Conservation (phyloP, 2,113 vertebrate species). For the Chitala chitala region DNA sequence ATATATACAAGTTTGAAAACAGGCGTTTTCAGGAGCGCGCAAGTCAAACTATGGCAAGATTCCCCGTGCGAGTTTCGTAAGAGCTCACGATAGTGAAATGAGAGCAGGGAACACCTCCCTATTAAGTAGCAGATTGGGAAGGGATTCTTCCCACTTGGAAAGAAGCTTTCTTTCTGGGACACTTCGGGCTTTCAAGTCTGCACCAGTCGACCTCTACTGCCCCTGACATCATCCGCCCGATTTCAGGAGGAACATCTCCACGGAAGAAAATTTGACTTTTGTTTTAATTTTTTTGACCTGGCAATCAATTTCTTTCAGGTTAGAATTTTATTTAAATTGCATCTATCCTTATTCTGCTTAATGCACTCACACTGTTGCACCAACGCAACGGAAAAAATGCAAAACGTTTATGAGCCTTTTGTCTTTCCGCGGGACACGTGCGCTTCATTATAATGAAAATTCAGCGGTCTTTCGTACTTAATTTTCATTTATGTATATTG, state of each 20-base stretch:
- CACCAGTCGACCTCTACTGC: slow-evolving; percentile 7
- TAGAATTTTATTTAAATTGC: background rate
- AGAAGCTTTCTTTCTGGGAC: slow-evolving; percentile 65
- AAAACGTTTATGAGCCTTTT: background rate
- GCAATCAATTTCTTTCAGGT: slow-evolving; percentile 13
- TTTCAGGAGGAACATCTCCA: slow-evolving; percentile 13
- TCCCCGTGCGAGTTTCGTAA: slow-evolving; percentile 82
- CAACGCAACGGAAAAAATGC: background rate
- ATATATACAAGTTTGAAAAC: slow-evolving; percentile 48
- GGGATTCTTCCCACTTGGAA: slow-evolving; percentile 82
- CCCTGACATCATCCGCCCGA: background rate
- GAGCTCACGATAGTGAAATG: slow-evolving; percentile 72
- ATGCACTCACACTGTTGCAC: background rate
- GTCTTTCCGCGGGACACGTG: background rate
- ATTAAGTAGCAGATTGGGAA: slow-evolving; percentile 87
- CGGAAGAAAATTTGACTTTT: background rate
- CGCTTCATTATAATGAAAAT: background rate
- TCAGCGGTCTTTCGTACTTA: background rate
- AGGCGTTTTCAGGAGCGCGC: slow-evolving; percentile 43
- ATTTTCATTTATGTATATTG: background rate
- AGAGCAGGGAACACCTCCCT: slow-evolving; percentile 87
- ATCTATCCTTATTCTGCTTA: background rate
- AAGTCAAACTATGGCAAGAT: slow-evolving; percentile 68
- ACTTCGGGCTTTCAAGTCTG: slow-evolving; percentile 53
- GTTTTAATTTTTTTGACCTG: background rate